Conservation (phyloP, 2,113 vertebrate genomes). For the Platanista minor region DNA sequence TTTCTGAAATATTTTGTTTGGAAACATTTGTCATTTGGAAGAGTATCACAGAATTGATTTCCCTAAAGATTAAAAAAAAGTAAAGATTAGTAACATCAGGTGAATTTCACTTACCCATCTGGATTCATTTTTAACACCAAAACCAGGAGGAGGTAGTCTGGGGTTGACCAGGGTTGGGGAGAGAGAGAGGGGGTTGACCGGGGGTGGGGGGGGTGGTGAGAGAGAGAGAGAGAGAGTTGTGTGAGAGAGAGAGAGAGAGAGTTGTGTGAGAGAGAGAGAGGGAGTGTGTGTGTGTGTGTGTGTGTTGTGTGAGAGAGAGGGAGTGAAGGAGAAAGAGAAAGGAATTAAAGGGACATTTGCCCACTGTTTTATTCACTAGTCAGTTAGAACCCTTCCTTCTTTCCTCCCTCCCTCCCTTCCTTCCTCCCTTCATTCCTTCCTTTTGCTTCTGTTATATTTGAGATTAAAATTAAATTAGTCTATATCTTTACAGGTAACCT, state of each 20-base stretch:
- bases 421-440: background rate
- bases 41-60: background rate
- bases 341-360: background rate
- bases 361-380: background rate
- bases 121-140: constrained; percentile 16
- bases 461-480: constrained; percentile 49
- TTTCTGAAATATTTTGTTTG: background rate
- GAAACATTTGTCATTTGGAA: background rate
- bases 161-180: no score
- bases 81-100: background rate
- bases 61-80: background rate
- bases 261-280: no score
- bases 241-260: no score
- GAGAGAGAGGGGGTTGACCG: no score
- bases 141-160: background rate
- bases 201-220: no score
- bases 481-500: constrained; percentile 88
- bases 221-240: no score
- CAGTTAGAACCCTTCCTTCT: background rate
- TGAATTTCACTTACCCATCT: background rate
- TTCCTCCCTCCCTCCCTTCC: background rate
- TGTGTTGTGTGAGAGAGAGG: background rate
- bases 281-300: background rate
- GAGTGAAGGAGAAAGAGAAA: background rate
- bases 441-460: background rate